phyloP scores from a whole-genome alignment of 2,113 vertebrate species.

The Peromyscus leucopus region DNA sequence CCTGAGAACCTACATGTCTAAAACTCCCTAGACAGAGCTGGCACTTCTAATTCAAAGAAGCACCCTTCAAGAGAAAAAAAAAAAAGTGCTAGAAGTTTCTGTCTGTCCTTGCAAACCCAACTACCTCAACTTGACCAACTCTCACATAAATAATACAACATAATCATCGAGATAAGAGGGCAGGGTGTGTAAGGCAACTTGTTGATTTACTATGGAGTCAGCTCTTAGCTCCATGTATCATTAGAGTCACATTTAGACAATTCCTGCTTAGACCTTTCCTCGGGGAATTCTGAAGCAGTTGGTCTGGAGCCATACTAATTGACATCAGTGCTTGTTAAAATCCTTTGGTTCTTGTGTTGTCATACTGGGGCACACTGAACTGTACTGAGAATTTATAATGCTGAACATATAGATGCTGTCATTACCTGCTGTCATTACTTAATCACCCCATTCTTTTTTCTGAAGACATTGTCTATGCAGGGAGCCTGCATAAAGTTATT shows the following conservation, averaged over 20 bases:
- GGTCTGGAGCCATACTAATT: background rate
- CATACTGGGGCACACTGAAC: background rate
- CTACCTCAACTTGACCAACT: background rate
- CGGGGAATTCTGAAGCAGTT: background rate
- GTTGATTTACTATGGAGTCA: background rate
- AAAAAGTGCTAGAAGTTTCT: background rate
- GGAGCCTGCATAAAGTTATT: background rate
- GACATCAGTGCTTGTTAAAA: background rate
- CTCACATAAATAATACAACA: background rate
- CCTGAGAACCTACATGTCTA: background rate
- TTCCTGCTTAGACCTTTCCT: background rate
- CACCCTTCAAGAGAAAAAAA: background rate
- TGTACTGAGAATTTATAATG: background rate
- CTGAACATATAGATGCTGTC: background rate
- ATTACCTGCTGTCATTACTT: background rate
- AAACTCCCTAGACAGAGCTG: background rate
- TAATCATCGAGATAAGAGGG: background rate
- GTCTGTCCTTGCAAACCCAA: background rate
- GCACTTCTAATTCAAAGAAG: background rate
- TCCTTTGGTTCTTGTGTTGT: background rate
- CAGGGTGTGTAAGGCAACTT: background rate
- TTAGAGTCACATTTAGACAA: background rate
- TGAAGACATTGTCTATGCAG: background rate
- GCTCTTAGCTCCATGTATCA: background rate
- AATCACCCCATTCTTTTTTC: background rate